Conservation (phyloP, 1,140 invertebrate species). For the Hycleus cichorii region DNA sequence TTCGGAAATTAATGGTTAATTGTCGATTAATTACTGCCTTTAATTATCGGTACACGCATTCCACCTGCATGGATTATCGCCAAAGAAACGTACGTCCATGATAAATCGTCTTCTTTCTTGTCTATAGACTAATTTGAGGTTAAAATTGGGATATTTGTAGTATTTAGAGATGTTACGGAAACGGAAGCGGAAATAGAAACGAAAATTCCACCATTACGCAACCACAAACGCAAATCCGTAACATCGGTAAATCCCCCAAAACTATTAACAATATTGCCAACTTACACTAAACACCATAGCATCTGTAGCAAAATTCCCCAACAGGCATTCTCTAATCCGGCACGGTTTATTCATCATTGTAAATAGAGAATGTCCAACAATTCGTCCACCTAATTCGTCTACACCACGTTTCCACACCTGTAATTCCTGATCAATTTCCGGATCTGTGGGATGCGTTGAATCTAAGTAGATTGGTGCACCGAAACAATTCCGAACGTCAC, state of each 20-base stretch:
- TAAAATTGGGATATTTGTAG: no score
- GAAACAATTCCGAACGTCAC: constrained; percentile 57
- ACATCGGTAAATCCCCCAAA: no score
- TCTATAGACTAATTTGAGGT: no score
- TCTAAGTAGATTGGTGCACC: constrained; percentile 75
- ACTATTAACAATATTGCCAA: no score
- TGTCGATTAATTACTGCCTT: constrained; percentile 35
- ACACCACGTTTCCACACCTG: constrained; percentile 54
- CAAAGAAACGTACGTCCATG: constrained; percentile 60
- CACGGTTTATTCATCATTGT: constrained; percentile 51
- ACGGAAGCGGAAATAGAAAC: no score
- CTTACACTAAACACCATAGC: constrained; percentile 55
- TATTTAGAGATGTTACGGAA: no score
- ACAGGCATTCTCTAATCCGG: constrained; percentile 59
- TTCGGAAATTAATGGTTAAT: background rate
- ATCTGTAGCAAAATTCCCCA: constrained; percentile 69
- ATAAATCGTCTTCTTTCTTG: no score
- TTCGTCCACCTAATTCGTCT: constrained; percentile 47
- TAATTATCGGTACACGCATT: constrained; percentile 51
- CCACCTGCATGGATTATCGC: constrained; percentile 62
- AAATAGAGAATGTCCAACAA: constrained; percentile 51
- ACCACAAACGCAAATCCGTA: no score
- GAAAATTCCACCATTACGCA: no score
- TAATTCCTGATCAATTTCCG: constrained; percentile 42
- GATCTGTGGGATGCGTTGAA: constrained; percentile 47